phyloP scores from a whole-genome alignment of 2,797 vertebrate species.

The Anguilla marmorata region DNA sequence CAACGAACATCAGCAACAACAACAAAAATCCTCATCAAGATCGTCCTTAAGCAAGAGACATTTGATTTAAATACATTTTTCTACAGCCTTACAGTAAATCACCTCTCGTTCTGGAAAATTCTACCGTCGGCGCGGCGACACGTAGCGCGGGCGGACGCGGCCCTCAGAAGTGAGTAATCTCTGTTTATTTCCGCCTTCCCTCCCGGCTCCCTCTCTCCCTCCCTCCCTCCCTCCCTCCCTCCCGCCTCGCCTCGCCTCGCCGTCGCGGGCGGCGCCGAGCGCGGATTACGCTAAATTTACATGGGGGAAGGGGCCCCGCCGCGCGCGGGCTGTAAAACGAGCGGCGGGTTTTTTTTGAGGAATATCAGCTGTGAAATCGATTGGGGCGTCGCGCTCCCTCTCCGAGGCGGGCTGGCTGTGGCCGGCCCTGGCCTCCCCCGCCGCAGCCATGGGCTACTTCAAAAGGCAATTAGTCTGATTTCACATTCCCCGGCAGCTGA shows the following conservation, averaged over 20 bases:
- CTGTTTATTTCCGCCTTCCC: slow-evolving; percentile 43
- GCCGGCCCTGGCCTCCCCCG: slow-evolving; percentile 51
- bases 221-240: slow-evolving; percentile 16
- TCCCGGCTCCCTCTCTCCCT: slow-evolving; percentile 30
- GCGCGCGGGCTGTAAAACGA: slow-evolving; percentile 52
- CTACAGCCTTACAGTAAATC: slow-evolving; percentile 26
- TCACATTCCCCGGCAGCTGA: slow-evolving; percentile 83
- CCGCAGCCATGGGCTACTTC: slow-evolving; percentile 68
- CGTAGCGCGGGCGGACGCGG: not conserved
- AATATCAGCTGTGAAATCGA: slow-evolving; percentile 64
- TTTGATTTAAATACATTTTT: not conserved
- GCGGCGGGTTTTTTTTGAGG: slow-evolving; percentile 50
- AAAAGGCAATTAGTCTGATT: slow-evolving; percentile 87
- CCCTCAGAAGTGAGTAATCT: slow-evolving; percentile 53
- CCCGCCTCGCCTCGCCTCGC: slow-evolving; percentile 38
- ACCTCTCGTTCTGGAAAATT: not conserved
- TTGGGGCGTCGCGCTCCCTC: slow-evolving; percentile 39
- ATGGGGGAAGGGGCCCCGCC: slow-evolving; percentile 54
- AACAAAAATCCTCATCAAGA: not conserved
- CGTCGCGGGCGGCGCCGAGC: slow-evolving; percentile 49
- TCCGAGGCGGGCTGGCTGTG: slow-evolving; percentile 41
- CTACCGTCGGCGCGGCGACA: not conserved
- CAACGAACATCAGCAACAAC: not conserved
- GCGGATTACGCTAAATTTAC: slow-evolving; percentile 57
- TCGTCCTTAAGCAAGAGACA: not conserved